These are phyloP conservation scores for Notospermus geniculatus DNA, from an alignment of 1,140 invertebrate species.

Conservation along the genomic window DNA sequence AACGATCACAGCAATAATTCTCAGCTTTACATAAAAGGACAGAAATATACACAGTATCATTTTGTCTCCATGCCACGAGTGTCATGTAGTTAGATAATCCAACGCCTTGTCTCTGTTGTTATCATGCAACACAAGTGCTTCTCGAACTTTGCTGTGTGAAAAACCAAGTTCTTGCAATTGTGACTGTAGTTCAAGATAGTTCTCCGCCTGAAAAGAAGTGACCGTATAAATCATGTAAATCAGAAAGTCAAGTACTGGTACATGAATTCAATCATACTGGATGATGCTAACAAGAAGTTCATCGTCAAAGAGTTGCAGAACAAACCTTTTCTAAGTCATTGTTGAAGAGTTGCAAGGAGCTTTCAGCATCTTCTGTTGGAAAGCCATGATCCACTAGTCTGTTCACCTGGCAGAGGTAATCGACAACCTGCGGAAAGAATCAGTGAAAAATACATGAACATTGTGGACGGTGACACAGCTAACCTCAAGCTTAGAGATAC, in stretches of 20 bases:
- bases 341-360: constrained; percentile 56
- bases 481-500: too few species aligned
- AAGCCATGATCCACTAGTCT: constrained; percentile 66
- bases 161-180: constrained; percentile 82
- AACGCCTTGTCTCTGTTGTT: constrained; percentile 83
- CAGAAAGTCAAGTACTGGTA: too few species aligned
- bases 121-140: constrained; percentile 72
- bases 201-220: constrained; percentile 49
- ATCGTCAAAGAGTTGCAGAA: constrained; percentile 3
- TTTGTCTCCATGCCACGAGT: background rate
- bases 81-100: constrained; percentile 64
- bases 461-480: too few species aligned
- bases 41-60: constrained; percentile 7
- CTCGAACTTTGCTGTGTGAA: constrained; percentile 70
- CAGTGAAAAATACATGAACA: too few species aligned
- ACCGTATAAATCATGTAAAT: too few species aligned
- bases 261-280: too few species aligned
- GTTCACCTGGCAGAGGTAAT: constrained; percentile 61
- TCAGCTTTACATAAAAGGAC: constrained; percentile 46
- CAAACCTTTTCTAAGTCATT: constrained; percentile 56
- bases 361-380: constrained; percentile 62
- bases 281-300: too few species aligned
- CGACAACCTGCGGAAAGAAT: constrained; percentile 53
- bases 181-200: constrained; percentile 61
- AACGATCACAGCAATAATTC: too few species aligned